Evolutionary conservation across 2,888 invertebrate species (phyloP), one percentile per base, ranked within the genome.

Genomic region (Neoitamus cyanurus): DNA sequence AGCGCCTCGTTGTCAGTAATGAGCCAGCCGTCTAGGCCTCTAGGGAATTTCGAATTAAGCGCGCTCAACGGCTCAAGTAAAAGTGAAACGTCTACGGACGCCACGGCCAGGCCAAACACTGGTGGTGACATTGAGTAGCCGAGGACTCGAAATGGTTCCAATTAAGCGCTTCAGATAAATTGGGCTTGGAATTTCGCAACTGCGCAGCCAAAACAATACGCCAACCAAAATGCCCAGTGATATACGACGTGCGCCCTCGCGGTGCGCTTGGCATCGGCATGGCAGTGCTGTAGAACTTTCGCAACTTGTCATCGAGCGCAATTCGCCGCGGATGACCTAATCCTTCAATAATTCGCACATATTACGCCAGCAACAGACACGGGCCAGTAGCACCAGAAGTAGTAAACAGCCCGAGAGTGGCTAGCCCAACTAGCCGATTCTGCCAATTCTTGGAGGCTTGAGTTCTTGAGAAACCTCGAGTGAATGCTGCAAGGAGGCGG

Each of bases 311-410:
- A 80, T 80, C 78, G 58, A 58, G 34, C 15, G 34, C 75, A 80
- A 80, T 80, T 80, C 31, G 78, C 58, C 34, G 15, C 58, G 31
- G 78, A 80, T 80, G 78, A 80, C 78, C 78, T 80, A 80, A 80
- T 80, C 78, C 78, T 58, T 80, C 78, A 58, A 42, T 31, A 80
- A 80, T 80, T 80, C 34, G 78, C 78, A 58, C 58, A 58, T 80
- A 80, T 80, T 80, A 80, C 78, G 48, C 30, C 78, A 80, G 58
- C 20, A 13, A n/a, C 25, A 75, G 13, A 34, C 42, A 48, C 77
- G 25, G 9, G 11, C 25, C 58, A 20, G 15, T 48, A 15, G 48
- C 20, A 37, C 37, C 37, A 9, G 28, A 75, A 42, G 37, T 28
- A 73, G 37, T 42, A 37, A 75, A 75, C 25, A 25, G 42, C 75